A percentile compares a stretch with the other conserved stretches of the same genome.
These are phyloP conservation scores for Micromesistius poutassou DNA, from an alignment of 2,797 vertebrate genomes.

Conservation along the genomic window DNA sequence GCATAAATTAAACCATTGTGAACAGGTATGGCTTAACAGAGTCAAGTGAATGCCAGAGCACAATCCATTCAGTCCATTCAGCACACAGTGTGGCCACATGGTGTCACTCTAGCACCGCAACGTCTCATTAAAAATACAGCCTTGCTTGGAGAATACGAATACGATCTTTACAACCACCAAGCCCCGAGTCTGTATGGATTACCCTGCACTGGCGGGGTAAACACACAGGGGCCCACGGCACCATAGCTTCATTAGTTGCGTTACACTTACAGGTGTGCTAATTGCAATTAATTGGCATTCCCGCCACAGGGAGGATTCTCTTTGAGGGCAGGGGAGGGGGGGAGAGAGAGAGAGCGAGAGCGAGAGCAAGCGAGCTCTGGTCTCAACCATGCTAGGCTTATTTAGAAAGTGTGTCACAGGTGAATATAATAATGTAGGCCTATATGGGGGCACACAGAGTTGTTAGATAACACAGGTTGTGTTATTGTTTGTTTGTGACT, in stretches of 20 bases:
- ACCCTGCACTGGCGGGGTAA: conserved; percentile 44
- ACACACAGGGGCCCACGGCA: conserved; percentile 44
- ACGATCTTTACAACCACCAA: background rate
- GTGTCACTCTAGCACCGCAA: conserved; percentile 61
- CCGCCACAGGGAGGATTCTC: conserved; percentile 31
- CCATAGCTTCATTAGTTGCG: conserved; percentile 63
- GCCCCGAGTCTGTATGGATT: conserved; percentile 44
- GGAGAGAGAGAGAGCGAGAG: conserved; percentile 1
- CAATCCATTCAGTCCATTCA: background rate
- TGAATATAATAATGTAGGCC: background rate
- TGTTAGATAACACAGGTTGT: too few species aligned
- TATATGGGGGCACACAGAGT: background rate
- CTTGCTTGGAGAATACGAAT: background rate
- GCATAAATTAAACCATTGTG: too few species aligned
- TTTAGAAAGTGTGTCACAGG: background rate
- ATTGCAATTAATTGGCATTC: conserved; percentile 67
- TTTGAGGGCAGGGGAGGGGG: conserved; percentile 27
- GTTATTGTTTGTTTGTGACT: too few species aligned
- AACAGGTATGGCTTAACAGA: background rate
- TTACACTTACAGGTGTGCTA: conserved; percentile 57
- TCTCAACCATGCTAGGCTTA: background rate
- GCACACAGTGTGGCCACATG: conserved; percentile 49
- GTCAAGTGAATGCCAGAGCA: background rate
- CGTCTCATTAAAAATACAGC: background rate
- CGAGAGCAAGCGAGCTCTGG: background rate